Base-by-base conservation (phyloP, 2,113 vertebrate species). In the Lagopus muta region DNA sequence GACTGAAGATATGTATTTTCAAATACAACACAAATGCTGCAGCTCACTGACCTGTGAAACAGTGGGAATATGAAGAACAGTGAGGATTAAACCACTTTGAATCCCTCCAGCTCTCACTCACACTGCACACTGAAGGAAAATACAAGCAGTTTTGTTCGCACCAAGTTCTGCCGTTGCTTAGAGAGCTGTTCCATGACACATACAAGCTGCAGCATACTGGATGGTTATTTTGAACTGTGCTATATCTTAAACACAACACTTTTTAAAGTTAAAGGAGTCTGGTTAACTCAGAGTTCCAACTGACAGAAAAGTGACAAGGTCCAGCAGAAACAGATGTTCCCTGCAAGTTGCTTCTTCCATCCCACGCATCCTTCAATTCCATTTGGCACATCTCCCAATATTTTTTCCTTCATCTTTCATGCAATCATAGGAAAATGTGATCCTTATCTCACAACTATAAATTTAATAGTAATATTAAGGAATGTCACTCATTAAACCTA, bases 281-380 rank as follows among this genome's bases (percentile, higher is more conserved):
- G 48, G 84, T 94, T 94, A 95, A 88, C 81, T 89, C 74, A 8
- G 70, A 86, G 82, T 72, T 92, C 90, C 89, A 91, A 94, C 93
- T 96, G 93, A 97, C 74, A 75, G 73, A 77, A 87, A 86, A 93
- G 72, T 64, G 34, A 91, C 93, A 92, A 94, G 92, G 94, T 93
- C 96, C 95, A 76, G 94, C 38, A 70, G 66, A 95, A 97, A 96
- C 97, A 96, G 96, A 94, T 97, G 97, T 94, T 96, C 92, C 92
- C 82, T 94, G 84, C 80, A 80, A 90, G 94, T 94, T 69, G 81
- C 92, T 94, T 95, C 88, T 96, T 95, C 94, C 95, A 94, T 88
- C 94, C 94, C 94, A 91, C 76, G 45, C 95, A 4, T 61, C 64
- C 95, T 89, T 97, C 97, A 95, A 96, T 95, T 95, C 85, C 80